phyloP scores from a whole-genome alignment of 1,140 invertebrate genomes.

The Musca domestica region DNA sequence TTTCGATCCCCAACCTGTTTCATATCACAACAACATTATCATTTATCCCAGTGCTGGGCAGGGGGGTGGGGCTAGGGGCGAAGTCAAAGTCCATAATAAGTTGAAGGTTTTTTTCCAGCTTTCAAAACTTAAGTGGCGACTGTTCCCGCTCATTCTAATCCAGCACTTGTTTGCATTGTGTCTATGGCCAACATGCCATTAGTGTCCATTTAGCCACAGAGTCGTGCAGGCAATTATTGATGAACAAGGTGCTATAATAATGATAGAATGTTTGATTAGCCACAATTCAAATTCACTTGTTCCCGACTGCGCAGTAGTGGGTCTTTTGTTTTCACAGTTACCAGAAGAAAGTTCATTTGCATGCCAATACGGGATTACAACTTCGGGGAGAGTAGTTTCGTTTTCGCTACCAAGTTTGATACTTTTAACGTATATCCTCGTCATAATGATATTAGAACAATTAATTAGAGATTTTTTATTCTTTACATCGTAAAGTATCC shows the following conservation, averaged over 20 bases:
- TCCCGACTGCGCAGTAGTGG: not conserved
- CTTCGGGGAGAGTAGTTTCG: too few relatives aligned
- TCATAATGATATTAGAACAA: too few relatives aligned
- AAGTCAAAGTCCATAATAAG: not conserved
- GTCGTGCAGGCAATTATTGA: constrained; percentile 53
- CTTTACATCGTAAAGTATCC: too few relatives aligned
- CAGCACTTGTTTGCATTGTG: constrained; percentile 17
- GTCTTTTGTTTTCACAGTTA: too few relatives aligned
- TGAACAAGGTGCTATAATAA: constrained; percentile 50
- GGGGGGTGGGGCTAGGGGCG: not conserved
- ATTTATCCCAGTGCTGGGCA: not conserved
- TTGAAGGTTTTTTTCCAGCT: not conserved
- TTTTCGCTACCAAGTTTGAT: too few relatives aligned
- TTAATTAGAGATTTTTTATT: too few relatives aligned
- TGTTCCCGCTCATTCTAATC: constrained; percentile 1
- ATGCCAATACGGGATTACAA: too few relatives aligned
- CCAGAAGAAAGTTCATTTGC: too few relatives aligned
- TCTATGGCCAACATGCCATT: constrained; percentile 32
- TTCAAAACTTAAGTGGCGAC: not conserved
- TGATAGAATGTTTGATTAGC: constrained; percentile 20
- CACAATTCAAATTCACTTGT: constrained; percentile 23
- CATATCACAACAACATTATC: constrained; percentile 11
- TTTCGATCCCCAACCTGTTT: not conserved
- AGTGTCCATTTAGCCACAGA: constrained; percentile 44
- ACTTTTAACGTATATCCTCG: too few relatives aligned